phyloP scores from a whole-genome alignment of 2,888 invertebrate species.

The Calameuta pallipes region DNA sequence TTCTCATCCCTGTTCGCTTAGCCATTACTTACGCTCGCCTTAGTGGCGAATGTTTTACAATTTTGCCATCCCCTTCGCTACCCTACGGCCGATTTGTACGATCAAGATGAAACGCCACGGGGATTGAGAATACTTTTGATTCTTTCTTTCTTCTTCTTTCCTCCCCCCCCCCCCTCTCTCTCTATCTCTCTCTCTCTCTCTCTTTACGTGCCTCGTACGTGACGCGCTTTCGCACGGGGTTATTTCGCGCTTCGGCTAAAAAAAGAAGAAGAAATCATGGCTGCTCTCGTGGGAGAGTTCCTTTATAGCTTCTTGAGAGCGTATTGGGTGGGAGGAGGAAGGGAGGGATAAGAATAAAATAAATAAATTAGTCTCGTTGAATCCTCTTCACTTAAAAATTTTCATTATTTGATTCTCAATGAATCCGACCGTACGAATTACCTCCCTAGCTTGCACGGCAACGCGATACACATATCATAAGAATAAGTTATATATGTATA shows the following conservation, averaged over 20 bases:
- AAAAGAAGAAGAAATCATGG: conserved; percentile 4
- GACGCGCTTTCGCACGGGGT: conserved; percentile 49
- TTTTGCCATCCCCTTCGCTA: not conserved
- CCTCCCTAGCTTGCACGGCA: not conserved
- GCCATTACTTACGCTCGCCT: not conserved
- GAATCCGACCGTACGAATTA: not conserved
- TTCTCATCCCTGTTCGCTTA: not conserved
- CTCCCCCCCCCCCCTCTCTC: conserved; percentile 10
- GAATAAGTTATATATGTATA: not conserved
- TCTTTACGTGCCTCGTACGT: conserved; percentile 19
- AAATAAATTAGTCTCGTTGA: not conserved
- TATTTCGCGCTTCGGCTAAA: conserved; percentile 28
- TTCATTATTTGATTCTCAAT: not conserved
- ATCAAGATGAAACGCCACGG: not conserved
- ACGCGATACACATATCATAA: not conserved
- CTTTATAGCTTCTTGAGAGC: not conserved
- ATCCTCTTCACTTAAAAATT: not conserved
- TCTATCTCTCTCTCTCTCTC: conserved; percentile 9
- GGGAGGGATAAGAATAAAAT: not conserved
- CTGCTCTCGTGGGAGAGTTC: not conserved
- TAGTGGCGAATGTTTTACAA: not conserved
- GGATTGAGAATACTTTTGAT: not conserved
- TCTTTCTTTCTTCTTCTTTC: conserved; percentile 1
- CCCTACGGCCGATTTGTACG: not conserved
- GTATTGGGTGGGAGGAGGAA: not conserved